phyloP scores from a whole-genome alignment of 2,113 vertebrate species.

The Polyodon spathula region DNA sequence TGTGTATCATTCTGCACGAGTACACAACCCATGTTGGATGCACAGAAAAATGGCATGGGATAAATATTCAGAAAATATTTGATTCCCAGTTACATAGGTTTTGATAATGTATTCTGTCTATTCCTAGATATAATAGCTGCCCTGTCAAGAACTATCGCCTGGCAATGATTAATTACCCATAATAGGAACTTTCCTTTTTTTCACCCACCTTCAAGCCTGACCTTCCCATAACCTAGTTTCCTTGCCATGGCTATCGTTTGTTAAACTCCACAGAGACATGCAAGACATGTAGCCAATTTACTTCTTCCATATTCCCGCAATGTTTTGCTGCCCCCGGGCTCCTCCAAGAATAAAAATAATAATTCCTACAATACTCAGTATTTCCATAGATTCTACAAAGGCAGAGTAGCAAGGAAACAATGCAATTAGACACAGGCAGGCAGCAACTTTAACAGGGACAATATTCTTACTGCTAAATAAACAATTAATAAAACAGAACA shows the following conservation, averaged over 20 bases:
- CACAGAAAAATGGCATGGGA: slow-evolving; percentile 7
- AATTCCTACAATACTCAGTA: slow-evolving; percentile 9
- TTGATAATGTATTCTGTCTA: slow-evolving; percentile 5
- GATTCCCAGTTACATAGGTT: not conserved
- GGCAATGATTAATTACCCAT: slow-evolving; percentile 28
- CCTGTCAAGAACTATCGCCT: slow-evolving; percentile 18
- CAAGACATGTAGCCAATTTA: slow-evolving; percentile 41
- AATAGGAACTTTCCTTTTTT: slow-evolving; percentile 13
- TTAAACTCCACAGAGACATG: slow-evolving; percentile 34
- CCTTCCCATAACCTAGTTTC: slow-evolving; percentile 39
- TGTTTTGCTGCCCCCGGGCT: slow-evolving; percentile 28
- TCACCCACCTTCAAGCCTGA: slow-evolving; percentile 20
- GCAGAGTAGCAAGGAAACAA: too few species aligned
- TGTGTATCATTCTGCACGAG: too few species aligned
- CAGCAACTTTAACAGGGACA: not conserved
- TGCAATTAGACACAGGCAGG: not conserved
- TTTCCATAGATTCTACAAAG: not conserved
- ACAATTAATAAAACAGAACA: too few species aligned
- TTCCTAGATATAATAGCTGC: slow-evolving; percentile 23
- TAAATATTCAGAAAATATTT: slow-evolving; percentile 23
- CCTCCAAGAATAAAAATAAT: too few species aligned
- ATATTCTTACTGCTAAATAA: too few species aligned
- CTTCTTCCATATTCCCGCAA: slow-evolving; percentile 33
- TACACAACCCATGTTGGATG: slow-evolving; percentile 13
- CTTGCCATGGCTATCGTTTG: slow-evolving; percentile 31